A percentile compares a stretch with the other conserved stretches of the same genome.
Conservation (phyloP, 2,888 invertebrate species). For the Agriopis marginaria region DNA sequence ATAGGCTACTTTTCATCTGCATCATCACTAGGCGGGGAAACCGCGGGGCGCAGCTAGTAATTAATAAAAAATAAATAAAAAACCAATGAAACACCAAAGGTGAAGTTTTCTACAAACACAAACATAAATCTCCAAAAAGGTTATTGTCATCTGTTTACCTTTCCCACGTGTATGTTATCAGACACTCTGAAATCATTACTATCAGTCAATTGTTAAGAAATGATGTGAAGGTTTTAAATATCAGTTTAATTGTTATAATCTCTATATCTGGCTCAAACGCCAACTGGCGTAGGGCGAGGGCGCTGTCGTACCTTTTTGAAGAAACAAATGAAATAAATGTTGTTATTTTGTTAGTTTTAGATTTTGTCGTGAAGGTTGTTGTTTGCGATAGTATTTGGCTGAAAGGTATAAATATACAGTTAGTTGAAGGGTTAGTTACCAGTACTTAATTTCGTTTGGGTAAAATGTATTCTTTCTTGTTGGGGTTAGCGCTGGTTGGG, state of each 20-base stretch:
- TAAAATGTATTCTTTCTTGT: slow-evolving; percentile 42
- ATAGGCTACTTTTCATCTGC: too few species aligned
- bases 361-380: background rate
- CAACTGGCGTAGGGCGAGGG: slow-evolving; percentile 9
- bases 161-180: slow-evolving; percentile 42
- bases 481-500: slow-evolving; percentile 43
- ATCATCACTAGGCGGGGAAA: too few species aligned
- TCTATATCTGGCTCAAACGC: slow-evolving; percentile 49
- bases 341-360: background rate
- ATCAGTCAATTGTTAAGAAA: slow-evolving; percentile 65
- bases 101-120: background rate
- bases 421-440: slow-evolving; percentile 22
- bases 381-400: slow-evolving; percentile 18
- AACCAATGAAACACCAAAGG: background rate
- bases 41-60: too few species aligned
- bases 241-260: slow-evolving; percentile 71
- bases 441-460: slow-evolving; percentile 36
- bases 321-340: slow-evolving; percentile 50
- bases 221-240: slow-evolving; percentile 73
- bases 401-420: slow-evolving; percentile 43
- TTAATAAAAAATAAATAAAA: too few species aligned
- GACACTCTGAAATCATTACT: slow-evolving; percentile 48
- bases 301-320: background rate
- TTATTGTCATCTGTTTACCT: slow-evolving; percentile 26
- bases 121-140: slow-evolving; percentile 7